These are phyloP conservation scores for Bradysia coprophila DNA, from an alignment of 1,140 invertebrate species.

Conservation along the genomic window DNA sequence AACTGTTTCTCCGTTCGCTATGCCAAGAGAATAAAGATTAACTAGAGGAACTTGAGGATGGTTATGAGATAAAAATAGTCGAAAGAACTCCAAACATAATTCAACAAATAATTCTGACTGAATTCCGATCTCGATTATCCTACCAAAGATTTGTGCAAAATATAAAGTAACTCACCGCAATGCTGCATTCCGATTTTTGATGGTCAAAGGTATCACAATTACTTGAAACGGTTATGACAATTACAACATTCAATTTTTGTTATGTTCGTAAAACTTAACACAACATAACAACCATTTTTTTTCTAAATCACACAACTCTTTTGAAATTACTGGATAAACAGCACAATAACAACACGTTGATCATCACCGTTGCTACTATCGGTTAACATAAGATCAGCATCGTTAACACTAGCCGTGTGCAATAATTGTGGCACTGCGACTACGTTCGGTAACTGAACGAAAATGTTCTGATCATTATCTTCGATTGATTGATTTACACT, in stretches of 20 bases:
- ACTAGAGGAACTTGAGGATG: not conserved
- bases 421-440: not conserved
- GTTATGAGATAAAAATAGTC: not conserved
- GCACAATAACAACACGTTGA: not conserved
- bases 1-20: no score
- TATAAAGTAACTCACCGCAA: no score
- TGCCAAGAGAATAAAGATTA: no score
- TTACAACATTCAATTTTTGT: not conserved
- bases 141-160: no score
- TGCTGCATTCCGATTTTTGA: not conserved
- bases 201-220: not conserved
- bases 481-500: not conserved
- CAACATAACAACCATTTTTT: not conserved
- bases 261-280: not conserved
- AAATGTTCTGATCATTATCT: not conserved
- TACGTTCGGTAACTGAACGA: not conserved
- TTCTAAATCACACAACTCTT: no score
- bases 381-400: slow-evolving; percentile 1
- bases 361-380: not conserved
- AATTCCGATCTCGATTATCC: no score
- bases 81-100: not conserved
- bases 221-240: not conserved
- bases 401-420: not conserved
- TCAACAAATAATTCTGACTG: no score
- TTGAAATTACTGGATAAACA: not conserved